Conservation (phyloP, 2,113 vertebrate genomes). For the Gallinago media region DNA sequence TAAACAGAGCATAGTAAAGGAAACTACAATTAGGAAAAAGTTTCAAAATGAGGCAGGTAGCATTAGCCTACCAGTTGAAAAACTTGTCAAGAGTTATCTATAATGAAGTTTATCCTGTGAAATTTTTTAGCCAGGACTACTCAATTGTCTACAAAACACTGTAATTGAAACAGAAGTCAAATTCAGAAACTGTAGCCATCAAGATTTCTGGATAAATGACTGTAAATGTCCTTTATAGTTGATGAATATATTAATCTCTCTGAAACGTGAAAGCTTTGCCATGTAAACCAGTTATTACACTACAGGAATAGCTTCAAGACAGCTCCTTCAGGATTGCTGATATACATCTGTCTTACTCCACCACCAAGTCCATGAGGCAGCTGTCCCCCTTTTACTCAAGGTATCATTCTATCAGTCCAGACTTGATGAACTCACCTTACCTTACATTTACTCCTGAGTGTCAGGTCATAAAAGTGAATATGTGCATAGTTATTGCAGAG, state of each 20-base stretch:
- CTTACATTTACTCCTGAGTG: neutral
- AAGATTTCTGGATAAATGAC: neutral
- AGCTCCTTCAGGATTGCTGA: neutral
- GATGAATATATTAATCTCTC: neutral
- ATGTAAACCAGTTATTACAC: neutral
- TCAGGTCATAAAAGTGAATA: neutral
- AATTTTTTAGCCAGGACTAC: neutral
- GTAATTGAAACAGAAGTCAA: neutral
- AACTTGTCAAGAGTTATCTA: neutral
- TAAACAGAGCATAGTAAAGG: neutral
- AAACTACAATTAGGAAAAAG: neutral
- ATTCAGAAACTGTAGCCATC: neutral
- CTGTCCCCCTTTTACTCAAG: neutral
- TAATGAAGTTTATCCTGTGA: neutral
- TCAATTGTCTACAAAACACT: neutral
- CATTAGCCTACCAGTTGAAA: neutral
- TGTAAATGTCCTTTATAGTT: neutral
- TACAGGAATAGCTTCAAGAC: neutral
- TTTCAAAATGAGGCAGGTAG: neutral
- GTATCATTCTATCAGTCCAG: neutral
- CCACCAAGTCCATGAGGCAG: neutral
- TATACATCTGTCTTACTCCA: neutral
- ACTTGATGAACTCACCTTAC: conserved; percentile 5
- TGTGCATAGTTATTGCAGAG: neutral
- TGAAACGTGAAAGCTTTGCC: neutral